phyloP scores from a whole-genome alignment of 2,888 invertebrate species.

The Drosophila parthenogenetica region DNA sequence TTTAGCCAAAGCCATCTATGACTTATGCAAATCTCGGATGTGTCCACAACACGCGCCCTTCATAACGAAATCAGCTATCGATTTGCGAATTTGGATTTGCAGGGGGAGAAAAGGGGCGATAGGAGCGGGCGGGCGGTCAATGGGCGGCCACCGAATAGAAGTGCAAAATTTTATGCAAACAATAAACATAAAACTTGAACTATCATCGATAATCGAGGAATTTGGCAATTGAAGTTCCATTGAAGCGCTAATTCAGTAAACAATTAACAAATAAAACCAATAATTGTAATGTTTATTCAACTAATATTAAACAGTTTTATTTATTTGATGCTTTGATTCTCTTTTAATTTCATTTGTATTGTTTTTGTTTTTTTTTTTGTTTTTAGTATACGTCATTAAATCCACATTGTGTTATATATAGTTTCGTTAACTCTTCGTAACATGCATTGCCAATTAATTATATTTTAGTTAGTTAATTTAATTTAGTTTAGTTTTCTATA shows the following conservation, averaged over 20 bases:
- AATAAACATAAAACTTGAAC: background rate
- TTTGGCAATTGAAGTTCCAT: constrained; percentile 3
- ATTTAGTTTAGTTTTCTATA: constrained; percentile 35
- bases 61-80: constrained; percentile 8
- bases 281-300: constrained; percentile 47
- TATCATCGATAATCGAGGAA: background rate
- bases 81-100: constrained; percentile 10
- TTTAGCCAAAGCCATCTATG: constrained; percentile 21
- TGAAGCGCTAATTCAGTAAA: background rate
- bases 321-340: constrained; percentile 61
- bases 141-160: background rate
- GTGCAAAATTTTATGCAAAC: background rate
- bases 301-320: constrained; percentile 71
- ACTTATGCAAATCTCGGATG: constrained; percentile 26
- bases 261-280: background rate
- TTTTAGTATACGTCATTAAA: constrained; percentile 62
- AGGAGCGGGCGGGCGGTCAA: background rate
- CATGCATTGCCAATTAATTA: constrained; percentile 53
- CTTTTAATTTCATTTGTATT: constrained; percentile 55
- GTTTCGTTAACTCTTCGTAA: constrained; percentile 42
- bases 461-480: constrained; percentile 19
- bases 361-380: constrained; percentile 36
- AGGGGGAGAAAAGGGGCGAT: no score
- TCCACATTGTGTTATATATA: constrained; percentile 24
- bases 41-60: constrained; percentile 10